Conservation (phyloP, 2,888 invertebrate species). For the Rhogogaster chlorosoma region DNA sequence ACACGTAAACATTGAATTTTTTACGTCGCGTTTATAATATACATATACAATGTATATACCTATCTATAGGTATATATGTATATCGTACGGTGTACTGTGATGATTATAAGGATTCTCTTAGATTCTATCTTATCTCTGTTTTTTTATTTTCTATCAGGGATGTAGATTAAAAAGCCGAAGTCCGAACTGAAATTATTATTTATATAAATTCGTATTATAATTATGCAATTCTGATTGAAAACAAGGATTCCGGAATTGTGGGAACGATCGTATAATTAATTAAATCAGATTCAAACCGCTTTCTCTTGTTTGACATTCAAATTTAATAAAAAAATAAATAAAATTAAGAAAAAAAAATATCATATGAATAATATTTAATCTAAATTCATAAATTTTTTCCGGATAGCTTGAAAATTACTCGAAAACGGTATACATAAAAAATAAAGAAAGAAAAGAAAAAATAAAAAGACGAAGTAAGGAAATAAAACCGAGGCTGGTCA, state of each 20-base stretch:
- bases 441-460: background rate
- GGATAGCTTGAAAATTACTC: background rate
- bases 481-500: constrained; percentile 7
- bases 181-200: background rate
- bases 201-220: background rate
- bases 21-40: background rate
- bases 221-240: background rate
- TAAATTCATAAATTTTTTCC: background rate
- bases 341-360: background rate
- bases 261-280: background rate
- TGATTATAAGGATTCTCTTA: background rate
- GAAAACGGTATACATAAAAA: background rate
- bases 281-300: background rate
- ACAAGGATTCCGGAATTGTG: background rate
- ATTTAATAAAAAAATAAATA: background rate
- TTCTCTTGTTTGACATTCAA: background rate
- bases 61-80: background rate
- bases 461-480: background rate
- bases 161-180: background rate
- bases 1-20: background rate
- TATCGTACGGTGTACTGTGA: constrained; percentile 12
- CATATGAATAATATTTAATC: background rate
- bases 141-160: background rate
- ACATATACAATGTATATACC: background rate
- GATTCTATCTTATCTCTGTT: background rate